These are phyloP conservation scores for Drosophila demipolita DNA, from an alignment of 2,888 invertebrate species.

Conservation along the genomic window DNA sequence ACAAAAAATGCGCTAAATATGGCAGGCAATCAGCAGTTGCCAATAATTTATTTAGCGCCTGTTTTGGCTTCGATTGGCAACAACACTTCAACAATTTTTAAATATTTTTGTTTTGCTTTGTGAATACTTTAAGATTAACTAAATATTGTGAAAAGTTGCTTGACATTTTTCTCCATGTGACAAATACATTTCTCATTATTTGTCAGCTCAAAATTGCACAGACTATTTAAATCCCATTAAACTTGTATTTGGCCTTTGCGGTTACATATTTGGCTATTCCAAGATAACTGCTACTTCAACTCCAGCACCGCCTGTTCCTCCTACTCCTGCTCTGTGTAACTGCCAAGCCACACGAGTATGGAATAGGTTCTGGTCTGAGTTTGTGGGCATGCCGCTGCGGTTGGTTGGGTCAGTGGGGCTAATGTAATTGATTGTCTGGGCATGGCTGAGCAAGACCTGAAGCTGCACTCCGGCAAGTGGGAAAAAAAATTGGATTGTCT, in stretches of 20 bases:
- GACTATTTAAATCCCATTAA: constrained; percentile 41
- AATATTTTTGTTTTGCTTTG: background rate
- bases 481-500: constrained; percentile 50
- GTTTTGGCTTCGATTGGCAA: constrained; percentile 51
- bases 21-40: constrained; percentile 25
- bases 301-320: background rate
- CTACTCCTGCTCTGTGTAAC: background rate
- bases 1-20: constrained; percentile 75
- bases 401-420: constrained; percentile 50
- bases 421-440: constrained; percentile 75
- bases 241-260: constrained; percentile 42
- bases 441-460: constrained; percentile 48
- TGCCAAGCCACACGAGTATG: constrained; percentile 46
- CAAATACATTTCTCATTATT: constrained; percentile 1
- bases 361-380: constrained; percentile 20
- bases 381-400: constrained; percentile 48
- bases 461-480: constrained; percentile 45
- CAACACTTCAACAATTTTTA: constrained; percentile 12
- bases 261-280: constrained; percentile 43
- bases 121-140: background rate
- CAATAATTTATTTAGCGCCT: constrained; percentile 64
- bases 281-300: constrained; percentile 26
- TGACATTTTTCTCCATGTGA: constrained; percentile 2
- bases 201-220: constrained; percentile 13
- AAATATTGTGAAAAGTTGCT: background rate